Base-by-base conservation (phyloP, 2,888 invertebrate species). In the Parelbella ahira region DNA sequence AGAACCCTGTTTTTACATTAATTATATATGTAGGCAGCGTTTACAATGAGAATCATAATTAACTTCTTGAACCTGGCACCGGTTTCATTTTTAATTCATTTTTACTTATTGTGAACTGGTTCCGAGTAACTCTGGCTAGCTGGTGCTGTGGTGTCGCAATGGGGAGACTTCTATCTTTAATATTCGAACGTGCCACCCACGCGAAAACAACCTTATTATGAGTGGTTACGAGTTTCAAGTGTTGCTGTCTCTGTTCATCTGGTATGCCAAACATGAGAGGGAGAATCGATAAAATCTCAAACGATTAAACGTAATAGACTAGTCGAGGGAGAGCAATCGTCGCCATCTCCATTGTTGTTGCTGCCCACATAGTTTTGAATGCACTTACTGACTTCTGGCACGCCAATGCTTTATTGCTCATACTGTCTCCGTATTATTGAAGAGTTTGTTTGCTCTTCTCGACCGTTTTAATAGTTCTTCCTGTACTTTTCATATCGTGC, bases 161-260 rank as follows among this genome's bases (percentile, higher is more conserved):
- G 58, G 65, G 73, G 66, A 68, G 65, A 65, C 61, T 39, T 21
- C 29, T 68, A 67, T 60, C 65, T 62, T 63, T 63, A 57, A 60
- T 60, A 63, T 64, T 60, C 59, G 64, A 60, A 61, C 60, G 60
- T 56, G 50, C 69, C 79, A 63, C 81, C 80, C 73, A 81, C 82
- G 58, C 45, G 33, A 51, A 44, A 58, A 53, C 64, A 37, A 45
- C 52, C 52, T 49, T 48, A 53, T 44, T 52, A 50, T 51, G 37
- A 48, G n/a, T 33, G 20, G 41, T 29, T 28, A 28, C 20, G 7
- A 24, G 11, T 30, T 33, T 23, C 6, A 11, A 19, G 10, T 37
- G 37, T 20, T 20, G 37, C 28, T 45, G 41, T 33, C 41, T 41
- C 24, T 33, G 13, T 41, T 27, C 2, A n/a, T 33, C 33, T 21